Base-by-base conservation (phyloP, 2,888 invertebrate genomes). In the Drosophila yooni region DNA sequence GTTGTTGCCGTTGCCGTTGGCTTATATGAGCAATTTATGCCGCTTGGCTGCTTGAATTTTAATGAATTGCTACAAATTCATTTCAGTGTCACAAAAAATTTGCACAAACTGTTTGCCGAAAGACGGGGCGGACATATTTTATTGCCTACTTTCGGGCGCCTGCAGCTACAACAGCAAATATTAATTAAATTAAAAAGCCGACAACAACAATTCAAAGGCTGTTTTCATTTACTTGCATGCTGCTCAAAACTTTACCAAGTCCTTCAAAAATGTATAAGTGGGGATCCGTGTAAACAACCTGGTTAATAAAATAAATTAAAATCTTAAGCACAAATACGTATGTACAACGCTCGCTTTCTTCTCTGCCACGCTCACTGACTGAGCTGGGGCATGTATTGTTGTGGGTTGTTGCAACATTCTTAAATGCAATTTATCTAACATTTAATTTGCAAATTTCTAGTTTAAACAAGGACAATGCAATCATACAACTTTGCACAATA, bases 1-100 rank as follows among this genome's bases (percentile, higher is more conserved):
- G 31, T 53, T 66, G 65, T 69, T 76, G 46, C 33, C 33, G 11
- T 53, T 67, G 63, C 29, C 66, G 46, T 13, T 71, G 66, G 70
- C 57, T 73, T 71, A 73, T 75, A 81, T 84, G 75, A 76, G 64
- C 79, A 78, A 76, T 81, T 81, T 78, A 76, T 74, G 79, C 70
- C 73, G 61, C 76, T 56, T 40, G 51, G 60, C 71, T 79, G 59
- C 82, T 80, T 86, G 85, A 81, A 87, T 87, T 79, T 77, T 85
- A 87, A 87, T 89, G 87, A 87, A 87, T 89, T 81, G 85, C 73
- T 81, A 81, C 79, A 82, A 85, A 87, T 87, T 82, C 82, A 85
- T 85, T 78, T 76, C 48, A 60, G 68, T 80, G 77, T 77, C 72
- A 71, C 66, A 63, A 63, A 56, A 70, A 71, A 59, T 66, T 46